Percentiles rank a stretch among this genome's conserved stretches.
phyloP scores from a whole-genome alignment of 37 sponge, comb jelly and placozoan genomes.

The Bolinopsis microptera region DNA sequence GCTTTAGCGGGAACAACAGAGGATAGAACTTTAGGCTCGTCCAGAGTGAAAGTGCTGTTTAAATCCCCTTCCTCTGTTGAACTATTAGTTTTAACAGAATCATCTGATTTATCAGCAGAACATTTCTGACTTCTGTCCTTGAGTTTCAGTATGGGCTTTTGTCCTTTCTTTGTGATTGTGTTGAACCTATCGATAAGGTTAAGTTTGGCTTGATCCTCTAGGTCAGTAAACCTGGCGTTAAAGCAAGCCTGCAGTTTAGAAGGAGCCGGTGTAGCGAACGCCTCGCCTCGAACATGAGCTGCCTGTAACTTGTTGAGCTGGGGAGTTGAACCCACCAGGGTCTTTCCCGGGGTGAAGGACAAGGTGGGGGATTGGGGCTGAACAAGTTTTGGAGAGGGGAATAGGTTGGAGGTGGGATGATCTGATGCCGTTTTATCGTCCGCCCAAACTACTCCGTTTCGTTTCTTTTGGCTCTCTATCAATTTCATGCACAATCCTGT shows the following conservation, averaged over 20 bases:
- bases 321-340: slow-evolving; percentile 35
- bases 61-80: slow-evolving; percentile 9
- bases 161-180: background rate
- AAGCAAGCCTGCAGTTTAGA: slow-evolving; percentile 52
- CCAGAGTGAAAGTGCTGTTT: slow-evolving; percentile 54
- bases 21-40: slow-evolving; percentile 24
- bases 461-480: background rate
- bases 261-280: slow-evolving; percentile 10
- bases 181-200: slow-evolving; percentile 36
- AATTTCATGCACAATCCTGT: background rate
- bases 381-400: slow-evolving; percentile 63
- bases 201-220: background rate
- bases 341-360: slow-evolving; percentile 51
- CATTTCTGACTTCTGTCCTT: background rate
- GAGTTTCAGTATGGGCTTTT: slow-evolving; percentile 4
- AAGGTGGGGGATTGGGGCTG: slow-evolving; percentile 47
- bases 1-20: background rate
- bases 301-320: slow-evolving; percentile 53
- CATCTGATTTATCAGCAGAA: background rate
- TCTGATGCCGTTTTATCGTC: background rate
- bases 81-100: background rate
- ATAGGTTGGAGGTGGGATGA: slow-evolving; percentile 38
- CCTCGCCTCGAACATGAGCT: slow-evolving; percentile 27
- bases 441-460: slow-evolving; percentile 37
- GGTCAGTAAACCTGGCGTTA: background rate